Base-by-base conservation (phyloP, 2,797 vertebrate genomes). In the Alca torda region DNA sequence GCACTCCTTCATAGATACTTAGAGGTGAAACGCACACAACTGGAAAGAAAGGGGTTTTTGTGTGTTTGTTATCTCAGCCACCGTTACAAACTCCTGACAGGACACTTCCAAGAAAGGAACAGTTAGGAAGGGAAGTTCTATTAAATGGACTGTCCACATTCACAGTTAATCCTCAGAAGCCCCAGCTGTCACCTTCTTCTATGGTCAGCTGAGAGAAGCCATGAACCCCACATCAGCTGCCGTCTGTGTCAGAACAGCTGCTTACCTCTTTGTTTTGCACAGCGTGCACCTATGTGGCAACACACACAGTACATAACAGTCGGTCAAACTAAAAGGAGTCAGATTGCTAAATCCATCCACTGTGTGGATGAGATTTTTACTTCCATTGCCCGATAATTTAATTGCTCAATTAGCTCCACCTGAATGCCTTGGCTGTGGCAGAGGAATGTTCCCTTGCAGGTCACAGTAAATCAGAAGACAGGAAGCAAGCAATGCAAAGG, bases 301-400 rank as follows among this genome's bases (percentile, higher is more conserved):
- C 26, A 60, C 31, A 57, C n/a, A 65, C 10, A 21, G 94, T 91
- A 96, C 79, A 54, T 92, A 95, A 94, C 4, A 53, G 31, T 54
- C 84, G 92, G 60, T 75, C 64, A 88, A 93, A 86, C 76, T 89
- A 87, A 95, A 92, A 90, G 54, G 69, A 96, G 82, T 57, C 69
- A 39, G 65, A 80, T 93, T 94, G 94, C 96, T 81, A 94, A 96
- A 95, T 82, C n/a, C 50, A 67, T 88, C 75, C 69, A 57, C 89
- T 51, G 19, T 26, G 50, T 0, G 41, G 69, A 95, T 73, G 76
- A 94, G 82, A 84, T 77, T 96, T 97, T 94, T 94, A 84, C 74
- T 91, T 95, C 93, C 72, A 92, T 75, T 90, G 87, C 95, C 90
- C 93, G 95, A 68, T 89, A 93, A 93, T 91, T 92, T 94, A 96